Conservation (phyloP, 2,888 invertebrate genomes). For the Dicyrtomina minuta region DNA sequence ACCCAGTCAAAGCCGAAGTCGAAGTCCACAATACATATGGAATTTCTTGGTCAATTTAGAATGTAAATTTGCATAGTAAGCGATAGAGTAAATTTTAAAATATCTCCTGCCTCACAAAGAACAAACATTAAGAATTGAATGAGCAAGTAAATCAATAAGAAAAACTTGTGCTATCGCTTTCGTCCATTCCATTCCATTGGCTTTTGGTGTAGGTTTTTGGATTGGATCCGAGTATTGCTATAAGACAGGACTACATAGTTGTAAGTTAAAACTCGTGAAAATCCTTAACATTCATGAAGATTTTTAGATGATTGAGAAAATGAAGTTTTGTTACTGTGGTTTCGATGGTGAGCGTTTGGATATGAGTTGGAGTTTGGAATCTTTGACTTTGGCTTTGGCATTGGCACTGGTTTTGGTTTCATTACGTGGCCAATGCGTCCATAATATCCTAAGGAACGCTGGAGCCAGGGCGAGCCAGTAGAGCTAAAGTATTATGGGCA, state of each 20-base stretch:
- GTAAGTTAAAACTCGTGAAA: slow-evolving; percentile 13
- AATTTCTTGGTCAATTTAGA: no score
- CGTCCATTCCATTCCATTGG: not conserved
- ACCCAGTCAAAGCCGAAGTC: no score
- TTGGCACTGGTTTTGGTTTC: no score
- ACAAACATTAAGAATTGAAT: not conserved
- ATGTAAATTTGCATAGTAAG: no score
- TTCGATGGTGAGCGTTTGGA: not conserved
- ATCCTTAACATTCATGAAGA: slow-evolving; percentile 1
- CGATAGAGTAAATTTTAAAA: no score
- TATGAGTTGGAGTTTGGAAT: not conserved
- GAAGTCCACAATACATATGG: no score
- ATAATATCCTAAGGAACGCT: no score
- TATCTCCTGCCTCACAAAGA: no score
- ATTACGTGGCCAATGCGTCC: no score
- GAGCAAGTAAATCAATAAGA: slow-evolving; percentile 9
- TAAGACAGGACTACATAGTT: not conserved
- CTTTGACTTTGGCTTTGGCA: no score
- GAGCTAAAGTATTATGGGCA: not conserved
- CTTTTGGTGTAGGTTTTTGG: no score
- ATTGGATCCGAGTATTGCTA: no score
- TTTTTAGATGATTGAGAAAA: not conserved
- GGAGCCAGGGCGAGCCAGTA: slow-evolving; percentile 16
- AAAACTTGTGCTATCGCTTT: not conserved
- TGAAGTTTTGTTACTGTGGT: not conserved